Evolutionary conservation across 2,113 vertebrate genomes (phyloP).

Genomic region (Sus scrofa): T2T-Sscrofa CM000825.6:78823001-78823500

Average conservation of each 20-base stretch:
- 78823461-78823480: too few species aligned
- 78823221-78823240: not conserved
- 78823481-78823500: too few species aligned
- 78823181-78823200: not conserved
- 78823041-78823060: not conserved
- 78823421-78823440: too few species aligned
- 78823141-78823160: not conserved
- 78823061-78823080: not conserved
- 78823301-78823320: not conserved
- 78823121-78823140: not conserved
- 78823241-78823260: not conserved
- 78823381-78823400: too few species aligned
- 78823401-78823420: too few species aligned
- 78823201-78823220: not conserved
- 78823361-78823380: not conserved
- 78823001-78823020: not conserved
- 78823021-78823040: not conserved
- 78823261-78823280: not conserved
- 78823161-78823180: not conserved
- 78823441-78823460: too few species aligned
- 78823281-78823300: not conserved
- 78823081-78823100: slow-evolving; percentile 13
- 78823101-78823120: not conserved
- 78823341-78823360: not conserved
- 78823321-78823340: not conserved